Base-by-base conservation (phyloP, 2,888 invertebrate species). In the Tetropium fuscum region DNA sequence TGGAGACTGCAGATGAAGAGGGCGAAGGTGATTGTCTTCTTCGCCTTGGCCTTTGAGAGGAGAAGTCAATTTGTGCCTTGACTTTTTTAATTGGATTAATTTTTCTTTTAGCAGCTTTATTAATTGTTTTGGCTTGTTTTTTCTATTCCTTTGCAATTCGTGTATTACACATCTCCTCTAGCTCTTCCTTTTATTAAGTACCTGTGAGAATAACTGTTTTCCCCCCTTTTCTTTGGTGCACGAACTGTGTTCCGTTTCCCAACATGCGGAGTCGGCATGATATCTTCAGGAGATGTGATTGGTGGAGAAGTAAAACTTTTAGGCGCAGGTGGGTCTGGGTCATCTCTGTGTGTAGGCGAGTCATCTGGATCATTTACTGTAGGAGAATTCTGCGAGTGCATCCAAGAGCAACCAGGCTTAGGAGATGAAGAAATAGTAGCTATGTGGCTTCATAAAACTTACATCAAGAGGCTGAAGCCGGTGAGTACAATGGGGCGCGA, bases 341-440 rank as follows among this genome's bases (percentile, higher is more conserved):
- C 40, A 40, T 40, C 40, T 40, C n/a, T 40, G 40, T 7, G n/a
- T 19, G 40, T 40, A 5, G 19, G 40, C n/a, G n/a, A n/a, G n/a
- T n/a, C n/a, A n/a, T n/a, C n/a, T 40, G 40, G 40, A 40, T 40
- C 19, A 40, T 18, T n/a, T 19, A 19, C 40, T 40, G 40, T 40
- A 40, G 40, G 19, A 40, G 40, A 40, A 40, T 40, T 10, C 40
- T 40, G 40, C 40, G 19, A 40, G 15, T 40, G 18, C 40, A 40
- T 40, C 40, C 40, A 40, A 40, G 40, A 40, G 40, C 40, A 40
- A 7, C 40, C 40, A 40, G 40, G 40, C 40, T 19, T 18, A 18
- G 18, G 40, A 40, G 40, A 40, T 40, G 40, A 40, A 8, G n/a
- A n/a, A n/a, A n/a, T n/a, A n/a, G n/a, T n/a, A n/a, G n/a, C n/a